These are phyloP conservation scores for Brienomyrus brachyistius DNA, from an alignment of 2,113 vertebrate genomes.

Conservation along the genomic window DNA sequence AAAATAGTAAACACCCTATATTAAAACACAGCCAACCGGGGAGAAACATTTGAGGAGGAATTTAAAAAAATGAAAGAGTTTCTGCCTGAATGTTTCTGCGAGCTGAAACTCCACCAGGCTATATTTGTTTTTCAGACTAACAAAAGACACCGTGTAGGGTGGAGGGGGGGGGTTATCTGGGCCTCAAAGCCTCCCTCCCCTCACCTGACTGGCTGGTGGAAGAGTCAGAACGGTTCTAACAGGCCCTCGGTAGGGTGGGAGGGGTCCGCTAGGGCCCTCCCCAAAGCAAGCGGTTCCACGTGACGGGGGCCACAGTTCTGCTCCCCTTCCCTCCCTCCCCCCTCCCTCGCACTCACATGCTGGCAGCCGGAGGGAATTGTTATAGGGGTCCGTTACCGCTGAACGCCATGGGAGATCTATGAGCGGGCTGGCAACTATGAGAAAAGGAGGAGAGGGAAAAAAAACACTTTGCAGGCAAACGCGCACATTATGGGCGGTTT, in stretches of 20 bases:
- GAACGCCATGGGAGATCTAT: neutral
- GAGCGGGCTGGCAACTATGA: neutral
- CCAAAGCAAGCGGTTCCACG: slow-evolving; percentile 35
- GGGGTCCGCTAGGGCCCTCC: neutral
- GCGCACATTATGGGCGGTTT: neutral
- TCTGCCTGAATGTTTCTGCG: neutral
- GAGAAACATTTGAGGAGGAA: neutral
- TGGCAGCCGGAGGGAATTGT: neutral
- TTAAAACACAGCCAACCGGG: neutral
- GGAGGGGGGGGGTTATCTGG: slow-evolving; percentile 1
- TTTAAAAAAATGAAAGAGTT: neutral
- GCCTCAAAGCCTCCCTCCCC: slow-evolving; percentile 13
- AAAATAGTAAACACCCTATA: neutral
- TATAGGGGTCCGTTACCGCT: neutral
- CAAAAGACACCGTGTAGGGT: neutral
- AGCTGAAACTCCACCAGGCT: neutral
- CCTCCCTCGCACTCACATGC: slow-evolving; percentile 18
- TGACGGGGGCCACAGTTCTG: slow-evolving; percentile 39
- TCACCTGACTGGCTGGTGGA: slow-evolving; percentile 42
- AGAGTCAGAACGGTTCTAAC: slow-evolving; percentile 39
- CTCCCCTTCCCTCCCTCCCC: slow-evolving; percentile 19
- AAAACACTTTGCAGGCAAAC: neutral
- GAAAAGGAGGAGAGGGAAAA: neutral
- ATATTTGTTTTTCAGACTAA: slow-evolving; percentile 9
- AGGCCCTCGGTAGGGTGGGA: neutral